Evolutionary conservation across 2,797 vertebrate genomes (phyloP).

Genomic region (Tenualosa ilisha): DNA sequence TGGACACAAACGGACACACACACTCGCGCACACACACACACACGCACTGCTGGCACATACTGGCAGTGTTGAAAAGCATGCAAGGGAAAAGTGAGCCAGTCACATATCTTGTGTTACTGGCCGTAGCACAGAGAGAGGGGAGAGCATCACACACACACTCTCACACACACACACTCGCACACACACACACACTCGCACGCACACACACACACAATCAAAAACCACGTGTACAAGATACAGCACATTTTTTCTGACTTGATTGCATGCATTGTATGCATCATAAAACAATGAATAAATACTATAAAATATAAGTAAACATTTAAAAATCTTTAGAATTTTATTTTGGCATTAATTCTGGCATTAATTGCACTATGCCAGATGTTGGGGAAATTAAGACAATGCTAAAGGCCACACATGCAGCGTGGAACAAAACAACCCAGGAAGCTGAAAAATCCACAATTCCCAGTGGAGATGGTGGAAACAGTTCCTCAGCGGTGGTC

Average conservation of each 20-base stretch:
- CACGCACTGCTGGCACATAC: background rate
- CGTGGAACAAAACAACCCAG: background rate
- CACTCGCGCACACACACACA: slow-evolving; percentile 13
- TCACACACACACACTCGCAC: slow-evolving; percentile 44
- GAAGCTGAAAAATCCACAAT: slow-evolving; percentile 5
- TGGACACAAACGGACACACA: slow-evolving; percentile 31
- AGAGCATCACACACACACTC: slow-evolving; percentile 20
- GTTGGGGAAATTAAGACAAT: background rate
- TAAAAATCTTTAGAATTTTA: background rate
- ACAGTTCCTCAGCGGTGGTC: background rate
- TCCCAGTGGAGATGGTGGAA: background rate
- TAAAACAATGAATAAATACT: background rate
- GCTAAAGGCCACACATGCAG: background rate
- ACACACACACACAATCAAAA: slow-evolving; percentile 15
- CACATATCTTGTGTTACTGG: slow-evolving; percentile 20
- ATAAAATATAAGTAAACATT: background rate
- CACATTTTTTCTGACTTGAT: background rate
- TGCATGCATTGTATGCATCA: background rate
- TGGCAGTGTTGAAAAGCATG: slow-evolving; percentile 57
- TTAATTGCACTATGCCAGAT: background rate
- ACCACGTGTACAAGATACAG: slow-evolving; percentile 24
- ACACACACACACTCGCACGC: slow-evolving; percentile 36
- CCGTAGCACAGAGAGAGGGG: background rate
- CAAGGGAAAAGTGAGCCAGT: slow-evolving; percentile 18
- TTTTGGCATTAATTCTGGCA: background rate